Percentiles rank a stretch among this genome's conserved stretches.
Conservation (phyloP, 2,888 invertebrate species). For the Octodonta nipae region DNA sequence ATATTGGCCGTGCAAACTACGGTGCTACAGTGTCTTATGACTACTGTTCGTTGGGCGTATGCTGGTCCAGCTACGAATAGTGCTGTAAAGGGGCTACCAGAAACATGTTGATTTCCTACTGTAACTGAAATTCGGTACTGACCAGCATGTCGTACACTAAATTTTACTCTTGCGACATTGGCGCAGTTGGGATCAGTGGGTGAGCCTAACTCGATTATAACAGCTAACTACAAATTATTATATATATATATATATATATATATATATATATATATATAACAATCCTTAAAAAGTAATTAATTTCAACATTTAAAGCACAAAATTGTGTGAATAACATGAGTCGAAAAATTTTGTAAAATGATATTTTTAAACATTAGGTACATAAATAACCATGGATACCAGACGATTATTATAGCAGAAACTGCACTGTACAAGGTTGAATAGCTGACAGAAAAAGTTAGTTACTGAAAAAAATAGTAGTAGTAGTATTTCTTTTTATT, state of each 20-base stretch:
- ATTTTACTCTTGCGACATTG: slow-evolving; percentile 78
- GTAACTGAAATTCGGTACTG: slow-evolving; percentile 75
- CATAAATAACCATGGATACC: too few species aligned
- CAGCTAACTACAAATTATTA: slow-evolving; percentile 53
- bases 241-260: slow-evolving; percentile 5
- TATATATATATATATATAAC: too few species aligned
- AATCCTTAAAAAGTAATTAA: not conserved
- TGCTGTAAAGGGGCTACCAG: slow-evolving; percentile 75
- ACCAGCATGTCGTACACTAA: slow-evolving; percentile 83
- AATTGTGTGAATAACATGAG: slow-evolving; percentile 1
- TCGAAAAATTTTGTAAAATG: not conserved
- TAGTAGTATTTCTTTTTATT: too few species aligned
- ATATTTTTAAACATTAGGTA: too few species aligned
- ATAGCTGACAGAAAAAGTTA: too few species aligned
- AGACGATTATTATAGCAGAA: too few species aligned
- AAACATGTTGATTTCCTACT: slow-evolving; percentile 67
- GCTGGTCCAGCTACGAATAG: slow-evolving; percentile 73
- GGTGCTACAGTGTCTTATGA: slow-evolving; percentile 70
- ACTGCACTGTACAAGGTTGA: too few species aligned
- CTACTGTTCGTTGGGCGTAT: slow-evolving; percentile 69
- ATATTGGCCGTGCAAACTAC: slow-evolving; percentile 70
- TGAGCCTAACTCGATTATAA: slow-evolving; percentile 77
- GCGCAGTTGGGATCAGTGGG: slow-evolving; percentile 72
- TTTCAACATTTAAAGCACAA: not conserved
- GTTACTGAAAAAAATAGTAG: too few species aligned